Evolutionary conservation across 2,888 invertebrate species (phyloP), one percentile per base, ranked within the genome.

Genomic region (Tyria jacobaeae): DNA sequence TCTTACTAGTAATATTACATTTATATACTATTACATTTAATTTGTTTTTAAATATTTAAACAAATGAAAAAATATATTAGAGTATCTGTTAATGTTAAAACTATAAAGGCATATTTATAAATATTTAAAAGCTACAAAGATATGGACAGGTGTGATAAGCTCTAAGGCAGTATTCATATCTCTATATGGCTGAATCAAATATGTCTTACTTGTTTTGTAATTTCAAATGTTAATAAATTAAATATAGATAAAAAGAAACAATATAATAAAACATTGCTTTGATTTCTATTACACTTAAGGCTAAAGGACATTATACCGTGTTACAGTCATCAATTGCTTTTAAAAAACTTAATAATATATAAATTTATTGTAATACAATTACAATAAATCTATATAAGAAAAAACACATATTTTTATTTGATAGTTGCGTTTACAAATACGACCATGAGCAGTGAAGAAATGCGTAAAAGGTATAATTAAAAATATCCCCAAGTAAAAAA

Each of bases 211-310:
- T 39, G 5, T 58, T 67, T 65, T 56, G 60, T 15, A 24, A 65
- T 51, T 59, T 60, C 3, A 51, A 66, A 66, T 51, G 57, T 58
- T 9, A 14, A 70, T 49, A 51, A 65, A 69, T 76, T 74, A 73
- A 61, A 59, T 57, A 67, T 73, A 55, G n/a, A n/a, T n/a, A n/a
- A n/a, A 71, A 74, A 70, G 70, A 76, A 77, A 82, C 63, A 79
- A 78, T 73, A 80, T 3, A 77, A 78, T 75, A 76, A 73, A 81
- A 73, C 70, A 75, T 79, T 68, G 71, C 75, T 64, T 75, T 75
- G 73, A 76, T 79, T 78, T 75, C 67, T 71, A 71, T 72, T 78
- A 73, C 57, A 55, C 79, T 82, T 82, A 81, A 58, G 76, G 75
- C 68, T 81, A 82, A 73, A 74, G 66, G 68, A n/a, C 69, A 64